Evolutionary conservation across 2,113 vertebrate species (phyloP), one percentile per base, ranked within the genome.

Genomic region (Illadopsis cleaveri): DNA sequence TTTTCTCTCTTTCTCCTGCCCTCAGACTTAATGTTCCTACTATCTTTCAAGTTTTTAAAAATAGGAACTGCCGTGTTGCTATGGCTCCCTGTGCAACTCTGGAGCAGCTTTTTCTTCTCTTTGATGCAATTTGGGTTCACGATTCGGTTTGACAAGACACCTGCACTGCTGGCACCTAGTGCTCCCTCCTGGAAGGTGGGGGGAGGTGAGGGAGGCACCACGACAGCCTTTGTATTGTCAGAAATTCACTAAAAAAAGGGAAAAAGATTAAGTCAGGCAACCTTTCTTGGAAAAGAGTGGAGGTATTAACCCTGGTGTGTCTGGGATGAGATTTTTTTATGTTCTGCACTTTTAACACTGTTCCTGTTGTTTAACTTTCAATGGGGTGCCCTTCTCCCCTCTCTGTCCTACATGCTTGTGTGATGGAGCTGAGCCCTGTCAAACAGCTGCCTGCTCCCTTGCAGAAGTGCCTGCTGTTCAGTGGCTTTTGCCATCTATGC

Each of bases 1-100:
- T 10, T 30, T 10, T 42, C 3, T 2, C 15, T 20, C 19, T 10
- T 19, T n/a, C 35, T 17, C 58, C 54, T 19, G 37, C 61, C 75
- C 82, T 35, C 16, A 17, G 86, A 93, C 50, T 93, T 69, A 65
- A 91, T 94, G 90, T 93, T 96, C 96, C 95, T 97, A 97, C 96
- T 97, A 95, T 95, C 96, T 96, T 96, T 89, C 95, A 91, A 90
- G 83, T 94, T 97, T 86, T 92, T 98, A 97, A 98, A 98, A 98
- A 98, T 97, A 98, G 98, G 97, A 97, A 82, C 85, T 87, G n/a
- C 90, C 0, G 12, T 3, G 97, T 98, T 98, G 96, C 97, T 94
- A 97, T 98, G 97, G 85, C 92, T 97, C 89, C 97, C 94, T 47
- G 71, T 45, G 90, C 94, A 93, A 89, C 96, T 96, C 72, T 56